These are phyloP conservation scores for Hystrix brachyura DNA, from an alignment of 2,113 vertebrate genomes.

Conservation along the genomic window DNA sequence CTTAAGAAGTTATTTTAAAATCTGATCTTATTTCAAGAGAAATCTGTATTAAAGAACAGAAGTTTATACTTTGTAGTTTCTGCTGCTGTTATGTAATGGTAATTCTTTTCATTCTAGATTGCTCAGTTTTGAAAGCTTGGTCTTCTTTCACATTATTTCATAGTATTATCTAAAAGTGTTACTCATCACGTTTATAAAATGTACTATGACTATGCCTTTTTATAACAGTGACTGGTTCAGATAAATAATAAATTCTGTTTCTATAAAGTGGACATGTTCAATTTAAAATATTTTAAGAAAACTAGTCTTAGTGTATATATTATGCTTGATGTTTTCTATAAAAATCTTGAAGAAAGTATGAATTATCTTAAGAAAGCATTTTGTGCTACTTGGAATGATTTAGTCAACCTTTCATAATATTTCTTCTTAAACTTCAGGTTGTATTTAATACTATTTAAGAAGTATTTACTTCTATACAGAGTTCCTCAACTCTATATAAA, in stretches of 20 bases:
- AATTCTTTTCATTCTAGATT: neutral
- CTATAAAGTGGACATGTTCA: neutral
- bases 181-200: neutral
- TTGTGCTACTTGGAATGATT: neutral
- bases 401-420: neutral
- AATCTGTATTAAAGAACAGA: neutral
- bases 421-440: neutral
- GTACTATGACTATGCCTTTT: neutral
- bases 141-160: neutral
- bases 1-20: neutral
- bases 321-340: neutral
- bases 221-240: neutral
- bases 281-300: neutral
- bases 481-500: neutral
- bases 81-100: neutral
- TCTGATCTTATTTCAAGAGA: neutral
- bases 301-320: neutral
- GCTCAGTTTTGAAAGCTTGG: neutral
- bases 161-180: neutral
- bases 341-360: constrained; percentile 9
- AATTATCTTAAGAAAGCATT: neutral
- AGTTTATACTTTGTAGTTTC: neutral
- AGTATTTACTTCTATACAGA: neutral
- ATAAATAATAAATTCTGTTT: neutral
- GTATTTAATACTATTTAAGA: neutral